Conservation (phyloP, 2,113 vertebrate genomes). For the Otus sunia region DNA sequence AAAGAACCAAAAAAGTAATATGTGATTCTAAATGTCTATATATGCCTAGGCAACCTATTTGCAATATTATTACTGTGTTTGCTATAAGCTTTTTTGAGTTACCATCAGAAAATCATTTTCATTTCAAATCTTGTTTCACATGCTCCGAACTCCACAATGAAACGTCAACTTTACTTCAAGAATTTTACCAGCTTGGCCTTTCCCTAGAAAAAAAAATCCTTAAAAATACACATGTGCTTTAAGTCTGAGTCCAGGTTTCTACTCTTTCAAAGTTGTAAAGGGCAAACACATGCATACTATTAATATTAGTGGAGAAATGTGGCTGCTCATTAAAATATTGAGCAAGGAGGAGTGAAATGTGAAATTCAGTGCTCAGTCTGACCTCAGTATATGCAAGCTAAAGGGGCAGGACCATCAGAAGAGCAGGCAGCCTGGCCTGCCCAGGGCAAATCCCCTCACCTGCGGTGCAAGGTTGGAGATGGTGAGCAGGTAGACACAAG, state of each 20-base stretch:
- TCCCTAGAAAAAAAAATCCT: not conserved
- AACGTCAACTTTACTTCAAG: not conserved
- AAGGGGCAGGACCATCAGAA: not conserved
- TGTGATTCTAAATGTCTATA: not conserved
- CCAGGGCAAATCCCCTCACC: fast-evolving
- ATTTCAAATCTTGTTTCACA: not conserved
- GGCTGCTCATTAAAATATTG: fast-evolving
- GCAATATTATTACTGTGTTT: not conserved
- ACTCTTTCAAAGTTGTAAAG: not conserved
- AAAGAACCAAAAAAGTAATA: not conserved
- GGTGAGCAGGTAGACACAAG: fast-evolving
- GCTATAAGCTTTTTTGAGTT: not conserved
- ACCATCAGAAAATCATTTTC: not conserved
- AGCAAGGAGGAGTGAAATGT: not conserved
- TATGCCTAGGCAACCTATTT: not conserved
- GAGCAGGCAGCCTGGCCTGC: not conserved
- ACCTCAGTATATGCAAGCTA: fast-evolving
- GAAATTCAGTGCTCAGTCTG: not conserved
- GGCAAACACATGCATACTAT: not conserved
- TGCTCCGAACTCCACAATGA: not conserved
- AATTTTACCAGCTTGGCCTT: not conserved
- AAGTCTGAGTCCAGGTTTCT: not conserved
- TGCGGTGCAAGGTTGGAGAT: fast-evolving
- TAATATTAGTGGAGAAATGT: not conserved
- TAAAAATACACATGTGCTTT: not conserved